Evolutionary conservation across 2,888 invertebrate species (phyloP).

Genomic region (Salticus scenicus): DNA sequence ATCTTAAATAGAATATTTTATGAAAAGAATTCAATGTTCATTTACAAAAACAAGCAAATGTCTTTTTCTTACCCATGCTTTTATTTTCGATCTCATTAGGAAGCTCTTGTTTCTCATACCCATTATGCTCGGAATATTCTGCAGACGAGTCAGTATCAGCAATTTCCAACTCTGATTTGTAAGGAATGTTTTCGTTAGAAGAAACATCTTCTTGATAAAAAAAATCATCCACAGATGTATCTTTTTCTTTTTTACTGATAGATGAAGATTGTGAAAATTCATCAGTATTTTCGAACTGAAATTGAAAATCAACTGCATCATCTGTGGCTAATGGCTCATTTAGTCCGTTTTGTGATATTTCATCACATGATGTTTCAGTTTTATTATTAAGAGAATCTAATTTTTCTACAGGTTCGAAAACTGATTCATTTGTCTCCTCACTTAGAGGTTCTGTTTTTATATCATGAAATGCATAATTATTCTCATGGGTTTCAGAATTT

Average conservation of each 20-base stretch:
- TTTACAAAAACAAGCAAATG: too few relatives aligned
- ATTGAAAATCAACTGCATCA: background rate
- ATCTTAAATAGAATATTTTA: too few relatives aligned
- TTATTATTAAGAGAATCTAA: too few relatives aligned
- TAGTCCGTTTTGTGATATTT: background rate
- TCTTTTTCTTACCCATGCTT: background rate
- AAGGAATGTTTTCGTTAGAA: background rate
- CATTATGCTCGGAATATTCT: background rate
- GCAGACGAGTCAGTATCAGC: background rate
- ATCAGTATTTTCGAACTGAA: background rate
- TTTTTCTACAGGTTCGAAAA: too few relatives aligned
- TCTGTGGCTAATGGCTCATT: background rate
- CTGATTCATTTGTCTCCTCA: too few relatives aligned
- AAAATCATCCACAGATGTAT: background rate
- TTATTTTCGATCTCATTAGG: background rate
- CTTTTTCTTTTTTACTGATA: background rate
- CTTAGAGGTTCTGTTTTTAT: too few relatives aligned
- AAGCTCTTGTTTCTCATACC: background rate
- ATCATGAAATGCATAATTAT: too few relatives aligned
- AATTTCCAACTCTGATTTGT: background rate
- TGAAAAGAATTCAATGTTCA: too few relatives aligned
- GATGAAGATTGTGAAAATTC: background rate
- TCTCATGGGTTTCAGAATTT: too few relatives aligned
- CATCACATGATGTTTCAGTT: too few relatives aligned
- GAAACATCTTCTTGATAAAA: background rate